Base-by-base conservation (phyloP, 2,113 vertebrate species). In the Thinocorus orbignyianus region DNA sequence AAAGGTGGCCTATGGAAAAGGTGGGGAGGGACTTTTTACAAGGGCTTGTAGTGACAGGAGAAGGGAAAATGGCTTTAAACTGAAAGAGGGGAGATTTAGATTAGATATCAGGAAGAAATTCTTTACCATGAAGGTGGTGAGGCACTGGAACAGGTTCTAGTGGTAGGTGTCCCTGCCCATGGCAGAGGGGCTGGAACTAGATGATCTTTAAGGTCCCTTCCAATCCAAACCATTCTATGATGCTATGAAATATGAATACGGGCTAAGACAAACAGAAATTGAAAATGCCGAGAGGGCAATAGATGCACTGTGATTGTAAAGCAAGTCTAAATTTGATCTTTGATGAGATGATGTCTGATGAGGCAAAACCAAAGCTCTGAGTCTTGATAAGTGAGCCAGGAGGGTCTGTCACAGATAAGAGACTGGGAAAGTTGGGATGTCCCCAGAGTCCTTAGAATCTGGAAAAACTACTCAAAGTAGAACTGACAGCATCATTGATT, bases 391-490 rank as follows among this genome's bases (percentile, higher is more conserved):
- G 22, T 42, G 58, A 93, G 81, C 62, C 86, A 85, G 78, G 13
- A 91, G 57, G 48, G 35, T 89, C 74, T 91, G 91, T 88, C 84
- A 90, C 33, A 94, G 71, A 85, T 33, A 20, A 91, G 58, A 92
- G 37, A 20, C 22, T 64, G 10, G 55, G 26, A 60, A 84, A 52
- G 15, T 3, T 51, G 16, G 62, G 39, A 85, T 87, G 62, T 46
- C 44, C 54, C 17, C 77, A 77, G 41, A 86, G 64, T 46, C 19
- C 61, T 58, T 76, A 69, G n/a, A 87, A 65, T 57, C 28, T 91
- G 37, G 30, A 84, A 74, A 84, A 89, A 17, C 14, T 41, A 23
- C 35, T 89, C 22, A 48, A 84, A 92, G 61, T 48, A 85, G 49
- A 91, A 52, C 70, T 88, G 93, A 95, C 78, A 93, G n/a, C 24